phyloP scores from a whole-genome alignment of 35 echinoderm and acorn worm genomes.

The Heliocidaris erythrogramma region DNA sequence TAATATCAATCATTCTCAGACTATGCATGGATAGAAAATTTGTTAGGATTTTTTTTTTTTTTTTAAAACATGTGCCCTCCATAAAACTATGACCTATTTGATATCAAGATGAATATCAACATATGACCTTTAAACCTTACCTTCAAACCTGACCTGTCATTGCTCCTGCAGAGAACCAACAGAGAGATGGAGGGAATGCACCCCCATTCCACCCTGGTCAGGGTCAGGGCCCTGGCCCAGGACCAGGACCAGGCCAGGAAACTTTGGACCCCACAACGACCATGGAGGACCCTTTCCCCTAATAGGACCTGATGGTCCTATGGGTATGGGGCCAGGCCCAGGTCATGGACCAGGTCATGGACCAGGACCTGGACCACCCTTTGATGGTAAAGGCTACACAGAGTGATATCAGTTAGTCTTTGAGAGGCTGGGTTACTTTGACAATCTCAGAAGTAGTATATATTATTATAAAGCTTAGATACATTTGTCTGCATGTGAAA shows the following conservation, averaged over 20 bases:
- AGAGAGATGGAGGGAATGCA: background rate
- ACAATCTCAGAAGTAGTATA: background rate
- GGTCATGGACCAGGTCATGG: too few species aligned
- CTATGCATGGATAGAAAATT: too few species aligned
- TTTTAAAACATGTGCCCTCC: too few species aligned
- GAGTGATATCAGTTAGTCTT: background rate
- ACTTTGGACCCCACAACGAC: conserved; percentile 37
- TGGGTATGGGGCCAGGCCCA: background rate
- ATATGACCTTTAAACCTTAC: background rate
- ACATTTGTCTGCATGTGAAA: background rate
- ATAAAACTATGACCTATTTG: too few species aligned
- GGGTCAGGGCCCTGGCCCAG: background rate
- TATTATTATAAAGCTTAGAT: background rate
- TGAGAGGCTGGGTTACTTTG: background rate
- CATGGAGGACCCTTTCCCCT: background rate
- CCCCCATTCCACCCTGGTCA: background rate
- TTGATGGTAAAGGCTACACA: conserved; percentile 28
- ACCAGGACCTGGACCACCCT: conserved; percentile 25
- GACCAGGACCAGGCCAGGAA: conserved; percentile 20
- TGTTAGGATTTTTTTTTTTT: too few species aligned
- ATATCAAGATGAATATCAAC: background rate
- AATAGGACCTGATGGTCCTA: background rate
- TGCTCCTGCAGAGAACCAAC: background rate
- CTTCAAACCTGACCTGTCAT: background rate
- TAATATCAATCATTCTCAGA: too few species aligned